Conservation (phyloP, 2,888 invertebrate species). For the Eilema sororculum region DNA sequence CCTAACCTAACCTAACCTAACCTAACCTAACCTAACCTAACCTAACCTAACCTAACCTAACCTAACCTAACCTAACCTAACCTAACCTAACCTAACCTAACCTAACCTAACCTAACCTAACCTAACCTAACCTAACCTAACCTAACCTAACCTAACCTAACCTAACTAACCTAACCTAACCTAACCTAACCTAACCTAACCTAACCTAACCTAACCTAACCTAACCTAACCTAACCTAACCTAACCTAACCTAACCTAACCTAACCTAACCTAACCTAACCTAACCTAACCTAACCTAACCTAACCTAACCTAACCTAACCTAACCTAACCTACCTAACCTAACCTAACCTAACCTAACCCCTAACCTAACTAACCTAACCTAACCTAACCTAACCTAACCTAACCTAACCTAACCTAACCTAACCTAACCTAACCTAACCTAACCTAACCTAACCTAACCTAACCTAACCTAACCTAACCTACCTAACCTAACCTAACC, state of each 20-base stretch:
- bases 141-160: constrained; percentile 24
- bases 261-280: no score
- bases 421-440: constrained; percentile 20
- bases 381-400: constrained; percentile 36
- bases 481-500: constrained; percentile 44
- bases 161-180: constrained; percentile 23
- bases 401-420: constrained; percentile 16
- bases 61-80: constrained; percentile 23
- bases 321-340: constrained; percentile 35
- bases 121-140: constrained; percentile 24
- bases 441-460: no score
- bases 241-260: constrained; percentile 16
- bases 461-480: constrained; percentile 35
- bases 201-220: constrained; percentile 23
- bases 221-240: constrained; percentile 27
- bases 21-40: constrained; percentile 37
- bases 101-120: constrained; percentile 49
- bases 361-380: constrained; percentile 53
- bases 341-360: constrained; percentile 37
- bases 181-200: constrained; percentile 11
- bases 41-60: constrained; percentile 35
- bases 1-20: constrained; percentile 29
- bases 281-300: constrained; percentile 19
- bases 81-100: constrained; percentile 41
- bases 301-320: constrained; percentile 29